These are phyloP conservation scores for Mandrillus leucophaeus DNA, from an alignment of 2,113 vertebrate genomes.

Conservation along the genomic window DNA sequence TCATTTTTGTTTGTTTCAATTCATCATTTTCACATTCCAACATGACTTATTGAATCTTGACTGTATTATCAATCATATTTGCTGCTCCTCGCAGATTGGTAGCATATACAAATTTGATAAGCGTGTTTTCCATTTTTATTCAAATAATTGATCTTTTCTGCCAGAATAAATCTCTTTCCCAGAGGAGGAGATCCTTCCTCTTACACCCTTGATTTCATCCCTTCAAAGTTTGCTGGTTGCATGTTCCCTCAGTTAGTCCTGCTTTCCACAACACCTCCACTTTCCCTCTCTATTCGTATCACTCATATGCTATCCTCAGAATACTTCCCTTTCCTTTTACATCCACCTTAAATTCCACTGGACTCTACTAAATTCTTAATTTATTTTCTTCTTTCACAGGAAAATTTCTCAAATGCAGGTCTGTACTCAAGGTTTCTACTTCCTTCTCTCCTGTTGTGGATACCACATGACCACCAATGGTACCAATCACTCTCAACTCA, in stretches of 20 bases:
- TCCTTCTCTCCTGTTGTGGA: not conserved
- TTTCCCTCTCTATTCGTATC: not conserved
- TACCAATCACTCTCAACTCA: not conserved
- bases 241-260: not conserved
- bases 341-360: not conserved
- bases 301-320: not conserved
- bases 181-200: not conserved
- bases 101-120: not conserved
- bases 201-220: not conserved
- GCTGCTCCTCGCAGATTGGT: conserved; percentile 39
- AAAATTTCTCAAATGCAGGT: not conserved
- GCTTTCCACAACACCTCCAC: not conserved
- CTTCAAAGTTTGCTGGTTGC: not conserved
- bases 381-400: not conserved
- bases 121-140: conserved; percentile 54
- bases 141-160: conserved; percentile 40
- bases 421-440: not conserved
- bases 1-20: conserved; percentile 62
- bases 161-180: conserved; percentile 40
- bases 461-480: not conserved
- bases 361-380: not conserved
- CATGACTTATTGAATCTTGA: conserved; percentile 29
- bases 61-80: conserved; percentile 62
- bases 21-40: conserved; percentile 52
- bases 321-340: not conserved